A percentile compares a stretch with the other conserved stretches of the same genome.
These are phyloP conservation scores for Acleris holmiana DNA, from an alignment of 2,888 invertebrate genomes.

Conservation along the genomic window DNA sequence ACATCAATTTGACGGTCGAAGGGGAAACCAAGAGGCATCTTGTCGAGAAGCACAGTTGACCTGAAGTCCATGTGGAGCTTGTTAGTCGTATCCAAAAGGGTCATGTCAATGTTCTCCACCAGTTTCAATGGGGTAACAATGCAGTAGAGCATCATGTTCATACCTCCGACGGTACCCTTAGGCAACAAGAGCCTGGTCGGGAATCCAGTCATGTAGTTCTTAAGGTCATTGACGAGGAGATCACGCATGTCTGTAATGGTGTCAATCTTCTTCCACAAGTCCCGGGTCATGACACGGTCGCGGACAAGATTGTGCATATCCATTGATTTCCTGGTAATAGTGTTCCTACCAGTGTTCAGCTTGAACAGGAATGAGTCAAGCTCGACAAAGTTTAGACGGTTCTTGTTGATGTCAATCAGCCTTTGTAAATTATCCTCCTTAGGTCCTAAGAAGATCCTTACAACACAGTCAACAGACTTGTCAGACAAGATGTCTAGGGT, in stretches of 20 bases:
- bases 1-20: constrained; percentile 87
- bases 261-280: constrained; percentile 86
- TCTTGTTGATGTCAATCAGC: constrained; percentile 82
- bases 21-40: constrained; percentile 88
- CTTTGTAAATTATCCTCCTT: constrained; percentile 85
- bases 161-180: constrained; percentile 87
- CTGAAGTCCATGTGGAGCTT: constrained; percentile 71
- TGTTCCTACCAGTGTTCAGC: constrained; percentile 86
- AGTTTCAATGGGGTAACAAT: constrained; percentile 83
- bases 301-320: constrained; percentile 87
- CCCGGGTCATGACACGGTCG: constrained; percentile 87
- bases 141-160: constrained; percentile 86
- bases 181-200: constrained; percentile 89
- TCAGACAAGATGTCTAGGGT: constrained; percentile 83
- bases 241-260: constrained; percentile 76
- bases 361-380: constrained; percentile 86
- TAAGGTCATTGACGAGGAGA: constrained; percentile 64
- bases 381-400: constrained; percentile 86
- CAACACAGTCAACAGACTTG: constrained; percentile 83
- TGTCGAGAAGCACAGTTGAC: constrained; percentile 81
- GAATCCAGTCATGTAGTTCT: constrained; percentile 86
- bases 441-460: constrained; percentile 88
- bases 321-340: constrained; percentile 85
- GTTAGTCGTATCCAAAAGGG: constrained; percentile 71
- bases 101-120: constrained; percentile 67